Percentiles rank a stretch among this genome's conserved stretches.
phyloP scores from a whole-genome alignment of 2,113 vertebrate species.

The Vanacampus margaritifer region DNA sequence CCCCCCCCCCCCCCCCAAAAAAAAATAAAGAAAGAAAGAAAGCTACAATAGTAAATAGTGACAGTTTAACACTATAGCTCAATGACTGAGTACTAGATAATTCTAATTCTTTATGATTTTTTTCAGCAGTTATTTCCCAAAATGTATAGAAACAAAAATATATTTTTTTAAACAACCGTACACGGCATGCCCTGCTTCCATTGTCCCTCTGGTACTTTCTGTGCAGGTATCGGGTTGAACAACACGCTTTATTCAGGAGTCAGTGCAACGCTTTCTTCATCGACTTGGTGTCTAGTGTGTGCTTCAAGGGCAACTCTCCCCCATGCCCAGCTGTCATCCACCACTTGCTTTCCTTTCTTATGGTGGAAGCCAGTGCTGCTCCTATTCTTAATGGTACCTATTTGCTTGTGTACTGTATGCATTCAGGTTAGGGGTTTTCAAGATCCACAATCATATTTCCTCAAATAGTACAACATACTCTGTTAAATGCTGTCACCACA shows the following conservation, averaged over 20 bases:
- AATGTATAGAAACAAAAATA: too few species aligned
- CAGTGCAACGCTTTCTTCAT: slow-evolving; percentile 90
- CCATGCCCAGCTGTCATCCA: slow-evolving; percentile 75
- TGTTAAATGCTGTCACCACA: too few species aligned
- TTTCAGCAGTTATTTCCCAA: too few species aligned
- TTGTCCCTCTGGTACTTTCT: not conserved
- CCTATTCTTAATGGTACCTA: slow-evolving; percentile 43
- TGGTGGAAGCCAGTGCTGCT: slow-evolving; percentile 62
- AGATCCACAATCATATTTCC: too few species aligned
- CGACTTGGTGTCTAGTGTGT: slow-evolving; percentile 85
- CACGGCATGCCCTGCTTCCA: not conserved
- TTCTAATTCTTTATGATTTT: too few species aligned
- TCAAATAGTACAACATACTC: too few species aligned
- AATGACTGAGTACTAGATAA: too few species aligned
- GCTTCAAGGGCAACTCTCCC: slow-evolving; percentile 88
- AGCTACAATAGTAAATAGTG: too few species aligned
- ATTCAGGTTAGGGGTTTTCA: not conserved
- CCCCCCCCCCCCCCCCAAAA: too few species aligned
- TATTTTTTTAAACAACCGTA: not conserved
- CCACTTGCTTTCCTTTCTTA: slow-evolving; percentile 79
- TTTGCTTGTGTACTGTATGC: not conserved
- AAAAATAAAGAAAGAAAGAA: too few species aligned
- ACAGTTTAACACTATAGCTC: too few species aligned
- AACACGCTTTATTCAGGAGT: slow-evolving; percentile 77
- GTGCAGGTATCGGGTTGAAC: slow-evolving; percentile 54